A percentile compares a stretch with the other conserved stretches of the same genome.
Conservation (phyloP, 2,888 invertebrate genomes). For the Harpagoxenus sublaevis region DNA sequence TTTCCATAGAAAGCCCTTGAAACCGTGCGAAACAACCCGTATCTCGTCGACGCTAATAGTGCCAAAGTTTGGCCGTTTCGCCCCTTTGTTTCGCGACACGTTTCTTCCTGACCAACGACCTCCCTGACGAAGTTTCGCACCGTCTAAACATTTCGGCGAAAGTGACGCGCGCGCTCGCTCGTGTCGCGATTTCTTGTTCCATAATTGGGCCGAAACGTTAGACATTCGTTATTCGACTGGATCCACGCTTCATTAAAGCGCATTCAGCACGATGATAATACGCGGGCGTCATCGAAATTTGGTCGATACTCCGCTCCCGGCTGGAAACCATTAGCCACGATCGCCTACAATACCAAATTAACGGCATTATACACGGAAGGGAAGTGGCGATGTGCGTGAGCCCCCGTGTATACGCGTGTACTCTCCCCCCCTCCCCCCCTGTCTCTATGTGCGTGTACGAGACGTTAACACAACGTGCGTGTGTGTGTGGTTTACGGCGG, state of each 20-base stretch:
- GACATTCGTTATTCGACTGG: conserved; percentile 43
- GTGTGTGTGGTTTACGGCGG: conserved; percentile 24
- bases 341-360: conserved; percentile 57
- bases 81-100: conserved; percentile 24
- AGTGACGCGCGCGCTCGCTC: conserved; percentile 10
- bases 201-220: conserved; percentile 28
- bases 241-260: conserved; percentile 54
- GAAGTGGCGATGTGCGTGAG: conserved; percentile 38
- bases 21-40: background rate
- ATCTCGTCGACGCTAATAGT: conserved; percentile 43
- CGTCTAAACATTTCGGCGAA: conserved; percentile 36
- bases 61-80: conserved; percentile 41
- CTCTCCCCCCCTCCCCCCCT: background rate
- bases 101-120: conserved; percentile 39
- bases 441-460: background rate
- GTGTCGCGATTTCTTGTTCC: background rate
- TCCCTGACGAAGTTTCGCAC: conserved; percentile 10
- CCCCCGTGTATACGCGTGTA: background rate
- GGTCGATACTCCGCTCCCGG: conserved; percentile 45
- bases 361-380: conserved; percentile 54
- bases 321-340: conserved; percentile 54
- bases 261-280: conserved; percentile 51
- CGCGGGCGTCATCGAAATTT: conserved; percentile 51
- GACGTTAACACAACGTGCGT: background rate
- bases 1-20: conserved; percentile 1